Base-by-base conservation (phyloP, 2,888 invertebrate species). In the Acleris sparsana region DNA sequence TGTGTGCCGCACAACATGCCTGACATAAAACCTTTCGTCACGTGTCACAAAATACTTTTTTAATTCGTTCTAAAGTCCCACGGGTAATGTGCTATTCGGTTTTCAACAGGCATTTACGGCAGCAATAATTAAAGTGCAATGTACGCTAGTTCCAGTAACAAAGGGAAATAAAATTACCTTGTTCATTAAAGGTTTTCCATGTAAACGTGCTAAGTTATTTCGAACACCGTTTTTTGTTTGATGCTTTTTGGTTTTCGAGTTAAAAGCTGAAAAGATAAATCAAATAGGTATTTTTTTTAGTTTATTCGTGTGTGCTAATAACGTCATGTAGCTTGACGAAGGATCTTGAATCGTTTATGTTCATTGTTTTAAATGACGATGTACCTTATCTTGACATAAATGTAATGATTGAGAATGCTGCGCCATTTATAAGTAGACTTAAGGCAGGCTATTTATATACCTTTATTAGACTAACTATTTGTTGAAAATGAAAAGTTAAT, bases 131-230 rank as follows among this genome's bases (percentile, higher is more conserved):
- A 72, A 75, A 78, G 71, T 71, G 77, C 74, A 71, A 53, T 71
- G 73, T 73, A 71, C 70, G 72, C 72, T 68, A 62, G 73, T 70
- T 77, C 74, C 68, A 68, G 69, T 75, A 75, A 74, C 77, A 77
- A 76, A 79, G 73, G 73, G 53, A 53, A 53, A 70, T 70, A 71
- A 73, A 75, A 75, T 74, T 75, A 73, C 70, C 69, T 62, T 63
- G 73, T 72, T 76, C 76, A 77, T 77, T 71, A 75, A 73, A 69
- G 68, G 68, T 62, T 59, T 69, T 62, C 49, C 53, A 33, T 52
- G 33, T 49, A 33, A 58, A 55, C n/a, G 43, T 13, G 53, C 29
- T 29, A 49, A 59, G 64, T 55, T 59, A 59, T 59, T 63, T 59
- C 39, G 25, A 43, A 29, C 25, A 22, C 51, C 44, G 52, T 55